Base-by-base conservation (phyloP, 2,113 vertebrate genomes). In the Vireo altiloquus region DNA sequence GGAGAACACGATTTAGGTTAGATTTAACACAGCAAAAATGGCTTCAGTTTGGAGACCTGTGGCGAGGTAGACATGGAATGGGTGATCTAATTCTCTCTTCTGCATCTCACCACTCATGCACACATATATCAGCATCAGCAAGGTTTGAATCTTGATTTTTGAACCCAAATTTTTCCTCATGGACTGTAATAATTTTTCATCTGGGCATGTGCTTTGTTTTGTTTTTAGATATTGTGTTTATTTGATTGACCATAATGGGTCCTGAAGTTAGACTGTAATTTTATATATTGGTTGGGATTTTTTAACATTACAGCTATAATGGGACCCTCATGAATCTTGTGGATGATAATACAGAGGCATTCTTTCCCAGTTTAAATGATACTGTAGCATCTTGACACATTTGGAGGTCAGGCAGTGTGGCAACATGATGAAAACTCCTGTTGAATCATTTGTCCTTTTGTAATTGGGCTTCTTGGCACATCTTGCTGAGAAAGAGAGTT, bases 371-470 rank as follows among this genome's bases (percentile, higher is more conserved):
- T 79, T 89, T 92, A 87, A 96, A 92, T 90, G 92, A 96, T 82
- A 89, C 72, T 79, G 75, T 93, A 94, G 66, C 76, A 42, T 59
- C 42, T 69, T 27, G 10, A 64, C 68, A 57, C 4, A 5, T 83
- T 89, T 94, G 87, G 92, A 92, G 89, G 74, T 87, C 96, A 95
- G 80, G 25, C 78, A 57, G 76, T 17, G 63, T 74, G 78, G 76
- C 94, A 89, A 84, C 35, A 49, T 0, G 17, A 82, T 13, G 76
- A 84, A 89, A 94, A 94, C n/a, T 54, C 59, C 86, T 23, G 72
- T 68, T 35, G 53, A 86, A 91, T 94, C 20, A 44, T 90, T 95
- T 97, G 85, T 95, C 87, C 89, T 96, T 95, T 95, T 39, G 50
- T 72, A 28, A 23, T 60, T 90, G 42, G 80, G 85, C 85, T 86